Conservation (phyloP, 2,888 invertebrate species). For the Aphidoletes aphidimyza region DNA sequence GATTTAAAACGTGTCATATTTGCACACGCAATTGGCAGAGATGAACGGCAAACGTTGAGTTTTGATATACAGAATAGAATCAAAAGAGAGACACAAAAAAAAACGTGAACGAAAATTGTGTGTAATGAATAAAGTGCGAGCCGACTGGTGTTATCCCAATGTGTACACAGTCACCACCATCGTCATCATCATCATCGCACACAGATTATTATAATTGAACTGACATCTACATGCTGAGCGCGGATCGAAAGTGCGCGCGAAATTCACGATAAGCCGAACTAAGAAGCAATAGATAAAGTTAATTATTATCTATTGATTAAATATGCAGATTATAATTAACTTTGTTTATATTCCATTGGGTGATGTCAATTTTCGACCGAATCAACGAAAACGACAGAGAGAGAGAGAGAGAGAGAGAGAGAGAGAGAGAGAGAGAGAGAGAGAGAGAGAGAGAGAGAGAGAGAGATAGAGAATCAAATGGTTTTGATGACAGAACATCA, state of each 20-base stretch:
- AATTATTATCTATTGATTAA: conserved; percentile 55
- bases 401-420: too few species aligned
- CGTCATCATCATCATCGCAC: conserved; percentile 23
- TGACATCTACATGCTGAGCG: conserved; percentile 4
- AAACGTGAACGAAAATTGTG: background rate
- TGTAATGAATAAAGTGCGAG: background rate
- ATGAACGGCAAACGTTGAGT: background rate
- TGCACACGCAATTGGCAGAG: conserved; percentile 37
- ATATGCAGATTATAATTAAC: conserved; percentile 54
- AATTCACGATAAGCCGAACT: conserved; percentile 20
- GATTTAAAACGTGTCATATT: conserved; percentile 40
- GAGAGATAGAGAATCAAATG: too few species aligned
- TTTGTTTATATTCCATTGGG: conserved; percentile 8
- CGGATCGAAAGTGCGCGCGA: background rate
- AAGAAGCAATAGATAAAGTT: conserved; percentile 54
- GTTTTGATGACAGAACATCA: background rate
- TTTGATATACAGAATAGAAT: background rate
- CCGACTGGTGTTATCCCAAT: conserved; percentile 44
- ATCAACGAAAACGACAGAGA: too few species aligned
- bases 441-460: too few species aligned
- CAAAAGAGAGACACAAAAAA: too few species aligned
- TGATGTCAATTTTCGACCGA: conserved; percentile 31
- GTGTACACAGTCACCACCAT: conserved; percentile 52
- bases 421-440: too few species aligned
- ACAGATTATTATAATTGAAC: conserved; percentile 54